phyloP scores from a whole-genome alignment of 1,140 invertebrate genomes.

The Achatina immaculata region DNA sequence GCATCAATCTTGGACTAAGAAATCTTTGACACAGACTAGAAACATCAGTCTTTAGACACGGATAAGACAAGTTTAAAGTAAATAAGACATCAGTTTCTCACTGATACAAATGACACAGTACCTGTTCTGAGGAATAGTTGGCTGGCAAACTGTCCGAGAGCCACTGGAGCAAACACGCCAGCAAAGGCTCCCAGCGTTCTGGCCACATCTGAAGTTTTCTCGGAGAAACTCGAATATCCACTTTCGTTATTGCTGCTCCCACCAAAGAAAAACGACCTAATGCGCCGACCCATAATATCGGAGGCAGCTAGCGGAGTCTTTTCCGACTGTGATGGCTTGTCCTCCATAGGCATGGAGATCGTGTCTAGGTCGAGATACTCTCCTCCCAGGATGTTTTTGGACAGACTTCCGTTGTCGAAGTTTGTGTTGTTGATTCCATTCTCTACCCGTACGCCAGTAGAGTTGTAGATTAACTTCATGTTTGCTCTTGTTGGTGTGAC shows the following conservation, averaged over 20 bases:
- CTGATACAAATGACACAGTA: too few relatives aligned
- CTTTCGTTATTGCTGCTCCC: background rate
- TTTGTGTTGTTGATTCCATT: background rate
- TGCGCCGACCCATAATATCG: background rate
- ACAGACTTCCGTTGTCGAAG: background rate
- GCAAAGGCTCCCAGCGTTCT: constrained; percentile 88
- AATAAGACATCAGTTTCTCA: too few relatives aligned
- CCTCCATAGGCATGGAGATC: background rate
- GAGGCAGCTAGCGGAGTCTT: background rate
- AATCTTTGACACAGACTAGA: too few relatives aligned
- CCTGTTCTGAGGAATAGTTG: constrained; percentile 96
- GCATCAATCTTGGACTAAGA: too few relatives aligned
- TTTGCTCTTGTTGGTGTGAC: background rate
- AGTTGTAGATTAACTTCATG: constrained; percentile 7
- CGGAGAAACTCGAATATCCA: background rate
- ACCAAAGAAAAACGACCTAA: background rate
- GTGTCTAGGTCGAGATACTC: background rate
- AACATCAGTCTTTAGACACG: too few relatives aligned
- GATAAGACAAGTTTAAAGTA: too few relatives aligned
- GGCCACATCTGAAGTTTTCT: background rate
- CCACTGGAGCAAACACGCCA: constrained; percentile 97
- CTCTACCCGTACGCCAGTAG: background rate
- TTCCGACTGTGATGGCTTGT: background rate
- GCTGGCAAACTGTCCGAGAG: constrained; percentile 96
- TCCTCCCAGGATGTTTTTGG: background rate